Conservation (phyloP, 2,113 vertebrate species). For the Protobothrops mucrosquamatus region DNA sequence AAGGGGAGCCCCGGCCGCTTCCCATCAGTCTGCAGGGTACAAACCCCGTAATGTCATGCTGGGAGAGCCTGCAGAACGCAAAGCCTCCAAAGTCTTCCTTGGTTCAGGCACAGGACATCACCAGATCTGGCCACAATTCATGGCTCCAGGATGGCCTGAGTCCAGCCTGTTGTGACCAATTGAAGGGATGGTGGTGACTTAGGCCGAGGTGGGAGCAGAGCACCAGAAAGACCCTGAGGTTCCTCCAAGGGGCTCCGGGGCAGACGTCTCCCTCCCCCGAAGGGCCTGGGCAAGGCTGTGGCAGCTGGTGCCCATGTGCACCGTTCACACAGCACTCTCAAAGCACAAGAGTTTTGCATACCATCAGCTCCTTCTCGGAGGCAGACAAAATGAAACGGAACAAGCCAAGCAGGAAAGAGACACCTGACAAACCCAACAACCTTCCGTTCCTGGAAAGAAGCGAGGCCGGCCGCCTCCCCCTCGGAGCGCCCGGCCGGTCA, state of each 20-base stretch:
- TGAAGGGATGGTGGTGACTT: no score
- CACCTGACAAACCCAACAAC: background rate
- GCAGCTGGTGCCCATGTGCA: background rate
- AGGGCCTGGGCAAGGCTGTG: background rate
- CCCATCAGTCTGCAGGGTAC: no score
- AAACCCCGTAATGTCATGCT: background rate
- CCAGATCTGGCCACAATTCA: no score
- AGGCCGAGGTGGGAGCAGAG: background rate
- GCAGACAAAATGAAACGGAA: background rate
- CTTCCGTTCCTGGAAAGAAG: background rate
- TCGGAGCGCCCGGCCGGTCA: no score
- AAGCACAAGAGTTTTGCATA: background rate
- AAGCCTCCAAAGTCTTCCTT: background rate
- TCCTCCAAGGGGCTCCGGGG: background rate
- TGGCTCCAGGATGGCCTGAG: no score
- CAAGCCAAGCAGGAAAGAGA: background rate
- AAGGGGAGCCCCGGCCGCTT: background rate
- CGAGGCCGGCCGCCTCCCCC: no score
- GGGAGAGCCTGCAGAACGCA: background rate
- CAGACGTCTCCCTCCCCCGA: no score
- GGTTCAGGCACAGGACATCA: background rate
- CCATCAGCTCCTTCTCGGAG: background rate
- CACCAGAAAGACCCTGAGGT: background rate
- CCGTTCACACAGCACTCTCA: fast-evolving
- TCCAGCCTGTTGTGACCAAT: no score